Conservation (phyloP, 2,888 invertebrate species). For the Brenthis daphne region DNA sequence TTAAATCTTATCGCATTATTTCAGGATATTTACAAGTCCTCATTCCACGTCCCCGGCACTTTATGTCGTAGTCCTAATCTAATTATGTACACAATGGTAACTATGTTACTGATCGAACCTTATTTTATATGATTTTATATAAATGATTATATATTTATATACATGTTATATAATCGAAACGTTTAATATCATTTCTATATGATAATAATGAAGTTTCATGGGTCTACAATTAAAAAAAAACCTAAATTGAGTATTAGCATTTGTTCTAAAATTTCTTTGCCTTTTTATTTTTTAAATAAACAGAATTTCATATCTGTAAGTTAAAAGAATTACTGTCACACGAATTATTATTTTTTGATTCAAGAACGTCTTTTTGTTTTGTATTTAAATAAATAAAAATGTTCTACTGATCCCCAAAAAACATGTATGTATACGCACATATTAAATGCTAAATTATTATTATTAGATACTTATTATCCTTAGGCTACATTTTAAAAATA, state of each 20-base stretch:
- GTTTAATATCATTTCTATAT: neutral
- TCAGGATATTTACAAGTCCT: slow-evolving; percentile 26
- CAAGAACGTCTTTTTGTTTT: too few relatives aligned
- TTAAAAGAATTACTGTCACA: too few relatives aligned
- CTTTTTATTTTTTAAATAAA: too few relatives aligned
- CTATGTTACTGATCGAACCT: slow-evolving; percentile 13
- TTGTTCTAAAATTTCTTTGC: neutral
- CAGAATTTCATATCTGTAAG: neutral
- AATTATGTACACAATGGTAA: slow-evolving; percentile 39
- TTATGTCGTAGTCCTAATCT: slow-evolving; percentile 28
- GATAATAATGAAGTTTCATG: too few relatives aligned
- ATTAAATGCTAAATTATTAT: neutral
- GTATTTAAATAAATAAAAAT: too few relatives aligned
- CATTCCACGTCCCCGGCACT: slow-evolving; percentile 80
- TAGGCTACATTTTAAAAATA: neutral
- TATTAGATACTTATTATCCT: neutral
- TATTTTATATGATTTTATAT: slow-evolving; percentile 7
- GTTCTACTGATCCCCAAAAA: too few relatives aligned
- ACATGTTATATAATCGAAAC: neutral
- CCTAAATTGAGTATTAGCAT: neutral
- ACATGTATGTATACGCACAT: too few relatives aligned
- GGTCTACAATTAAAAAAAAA: neutral
- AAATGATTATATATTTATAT: slow-evolving; percentile 4
- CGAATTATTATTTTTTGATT: too few relatives aligned
- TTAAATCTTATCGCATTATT: slow-evolving; percentile 16